phyloP scores from a whole-genome alignment of 1,140 invertebrate species.

The Phymastichus coffea region DNA sequence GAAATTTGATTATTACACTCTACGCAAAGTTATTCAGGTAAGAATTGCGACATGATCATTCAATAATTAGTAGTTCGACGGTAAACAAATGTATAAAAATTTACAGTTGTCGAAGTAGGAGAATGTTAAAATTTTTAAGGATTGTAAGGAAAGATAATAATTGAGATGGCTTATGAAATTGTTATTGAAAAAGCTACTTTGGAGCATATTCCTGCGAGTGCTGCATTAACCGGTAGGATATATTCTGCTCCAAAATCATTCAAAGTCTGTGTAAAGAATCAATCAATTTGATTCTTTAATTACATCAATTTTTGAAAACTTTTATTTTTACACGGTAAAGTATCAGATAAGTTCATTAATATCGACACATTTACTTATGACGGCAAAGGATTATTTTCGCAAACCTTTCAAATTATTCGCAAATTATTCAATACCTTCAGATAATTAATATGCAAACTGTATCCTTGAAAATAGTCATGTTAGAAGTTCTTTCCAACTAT shows the following conservation, averaged over 20 bases:
- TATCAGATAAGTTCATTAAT: slow-evolving; percentile 23
- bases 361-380: slow-evolving; percentile 36
- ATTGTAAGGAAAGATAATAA: slow-evolving; percentile 64
- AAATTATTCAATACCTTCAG: slow-evolving; percentile 35
- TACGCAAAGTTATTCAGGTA: slow-evolving; percentile 44
- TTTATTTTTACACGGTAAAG: slow-evolving; percentile 8
- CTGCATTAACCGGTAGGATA: slow-evolving; percentile 79
- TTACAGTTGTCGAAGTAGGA: no score
- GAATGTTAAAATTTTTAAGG: slow-evolving; percentile 97
- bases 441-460: slow-evolving; percentile 26
- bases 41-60: no score
- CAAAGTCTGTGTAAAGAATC: no score
- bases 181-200: slow-evolving; percentile 73
- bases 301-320: no score
- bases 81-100: no score
- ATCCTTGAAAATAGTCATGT: slow-evolving; percentile 39
- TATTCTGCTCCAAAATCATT: no score
- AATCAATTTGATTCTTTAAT: no score
- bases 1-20: slow-evolving; percentile 38
- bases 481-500: slow-evolving; percentile 87
- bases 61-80: no score
- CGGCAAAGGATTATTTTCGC: slow-evolving; percentile 33
- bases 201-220: slow-evolving; percentile 78
- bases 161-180: slow-evolving; percentile 36
- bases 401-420: slow-evolving; percentile 39